Conservation (phyloP, 2,113 vertebrate genomes). For the Tympanuchus pallidicinctus region DNA sequence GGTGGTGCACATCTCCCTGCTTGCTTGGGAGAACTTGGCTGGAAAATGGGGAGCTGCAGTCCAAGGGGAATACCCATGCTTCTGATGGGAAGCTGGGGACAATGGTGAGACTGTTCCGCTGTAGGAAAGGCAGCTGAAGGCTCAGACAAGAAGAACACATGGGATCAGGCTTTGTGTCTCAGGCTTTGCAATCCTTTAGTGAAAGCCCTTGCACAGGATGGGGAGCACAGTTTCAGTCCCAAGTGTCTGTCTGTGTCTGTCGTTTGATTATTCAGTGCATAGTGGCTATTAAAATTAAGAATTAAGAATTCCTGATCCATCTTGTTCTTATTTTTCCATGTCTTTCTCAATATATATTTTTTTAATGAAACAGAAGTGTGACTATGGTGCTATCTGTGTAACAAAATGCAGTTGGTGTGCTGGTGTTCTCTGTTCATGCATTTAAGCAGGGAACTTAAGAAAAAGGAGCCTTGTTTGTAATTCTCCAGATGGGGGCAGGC, state of each 20-base stretch:
- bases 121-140: background rate
- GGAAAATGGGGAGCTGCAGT: background rate
- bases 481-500: background rate
- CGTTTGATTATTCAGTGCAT: background rate
- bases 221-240: background rate
- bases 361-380: background rate
- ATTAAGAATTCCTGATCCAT: background rate
- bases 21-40: background rate
- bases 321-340: background rate
- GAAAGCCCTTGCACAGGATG: background rate
- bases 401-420: background rate
- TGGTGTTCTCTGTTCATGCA: background rate
- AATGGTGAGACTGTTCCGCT: background rate
- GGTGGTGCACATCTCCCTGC: background rate
- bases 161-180: background rate
- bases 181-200: background rate
- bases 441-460: background rate
- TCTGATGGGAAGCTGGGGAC: accelerated
- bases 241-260: background rate
- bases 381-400: background rate
- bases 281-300: background rate
- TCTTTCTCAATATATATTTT: background rate
- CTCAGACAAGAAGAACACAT: background rate
- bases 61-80: background rate
- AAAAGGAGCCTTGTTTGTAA: conserved; percentile 4